Percentiles rank a stretch among this genome's conserved stretches.
Evolutionary conservation across 2,888 invertebrate species (phyloP).

Genomic region (Tinea semifulvella): DNA sequence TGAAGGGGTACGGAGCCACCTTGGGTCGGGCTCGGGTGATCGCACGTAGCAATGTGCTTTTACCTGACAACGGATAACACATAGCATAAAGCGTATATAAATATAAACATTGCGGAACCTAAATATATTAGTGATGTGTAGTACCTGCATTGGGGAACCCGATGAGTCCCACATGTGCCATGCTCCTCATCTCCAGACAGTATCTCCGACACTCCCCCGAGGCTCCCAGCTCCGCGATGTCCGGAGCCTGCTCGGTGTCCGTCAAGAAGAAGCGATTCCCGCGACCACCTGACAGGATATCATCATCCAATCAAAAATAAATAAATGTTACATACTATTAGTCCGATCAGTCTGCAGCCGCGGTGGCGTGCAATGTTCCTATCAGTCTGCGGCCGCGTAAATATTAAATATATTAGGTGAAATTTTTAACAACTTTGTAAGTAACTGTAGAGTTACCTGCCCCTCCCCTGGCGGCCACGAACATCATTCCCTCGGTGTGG

Average conservation of each 20-base stretch:
- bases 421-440: no score
- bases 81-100: no score
- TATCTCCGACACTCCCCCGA: constrained; percentile 79
- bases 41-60: constrained; percentile 88
- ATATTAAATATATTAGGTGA: no score
- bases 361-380: no score
- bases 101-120: no score
- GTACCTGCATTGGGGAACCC: constrained; percentile 93
- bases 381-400: no score
- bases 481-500: constrained; percentile 71
- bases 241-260: constrained; percentile 80
- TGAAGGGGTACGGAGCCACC: constrained; percentile 93
- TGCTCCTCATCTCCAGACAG: constrained; percentile 84
- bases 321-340: no score
- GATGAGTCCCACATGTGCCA: constrained; percentile 88
- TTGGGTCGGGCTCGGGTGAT: constrained; percentile 88
- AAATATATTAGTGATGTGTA: no score
- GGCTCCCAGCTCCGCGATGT: constrained; percentile 88
- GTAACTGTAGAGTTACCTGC: no score
- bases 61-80: constrained; percentile 97
- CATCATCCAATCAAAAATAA: no score
- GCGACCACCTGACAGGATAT: constrained; percentile 88
- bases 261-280: constrained; percentile 93
- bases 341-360: no score
- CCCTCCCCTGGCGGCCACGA: constrained; percentile 94